phyloP scores from a whole-genome alignment of 2,888 invertebrate genomes.

The Acronicta leporina region DNA sequence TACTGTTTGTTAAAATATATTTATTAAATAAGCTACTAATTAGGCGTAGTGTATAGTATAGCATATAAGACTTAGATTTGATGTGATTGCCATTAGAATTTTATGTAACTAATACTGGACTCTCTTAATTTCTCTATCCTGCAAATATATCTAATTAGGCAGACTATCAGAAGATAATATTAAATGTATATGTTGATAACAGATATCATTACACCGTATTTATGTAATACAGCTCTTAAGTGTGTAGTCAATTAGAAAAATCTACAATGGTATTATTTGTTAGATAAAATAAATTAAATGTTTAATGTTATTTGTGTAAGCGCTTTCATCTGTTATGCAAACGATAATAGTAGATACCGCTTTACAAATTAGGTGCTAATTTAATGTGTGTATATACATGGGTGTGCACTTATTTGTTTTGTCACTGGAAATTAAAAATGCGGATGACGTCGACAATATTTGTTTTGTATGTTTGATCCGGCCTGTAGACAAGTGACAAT shows the following conservation, averaged over 20 bases:
- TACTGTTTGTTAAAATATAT: constrained; percentile 49
- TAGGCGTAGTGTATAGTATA: constrained; percentile 56
- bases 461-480: constrained; percentile 68
- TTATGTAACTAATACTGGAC: constrained; percentile 53
- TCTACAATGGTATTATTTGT: constrained; percentile 65
- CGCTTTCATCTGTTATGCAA: constrained; percentile 74
- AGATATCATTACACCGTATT: constrained; percentile 36
- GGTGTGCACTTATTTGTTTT: constrained; percentile 79
- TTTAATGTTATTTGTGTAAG: constrained; percentile 77
- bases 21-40: constrained; percentile 47
- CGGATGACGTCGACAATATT: constrained; percentile 86
- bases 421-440: constrained; percentile 73
- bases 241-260: constrained; percentile 66
- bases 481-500: no score
- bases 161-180: constrained; percentile 14
- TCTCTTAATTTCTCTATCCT: constrained; percentile 46
- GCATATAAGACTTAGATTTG: constrained; percentile 66
- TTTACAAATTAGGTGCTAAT: constrained; percentile 87
- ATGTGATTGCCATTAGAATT: constrained; percentile 72
- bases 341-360: constrained; percentile 75
- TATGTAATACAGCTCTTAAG: constrained; percentile 59
- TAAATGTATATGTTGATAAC: constrained; percentile 23
- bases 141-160: constrained; percentile 29
- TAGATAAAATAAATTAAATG: constrained; percentile 71
- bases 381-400: constrained; percentile 77